Evolutionary conservation across 1,140 invertebrate species (phyloP), one percentile per base, ranked within the genome.

Genomic region (Zaprionus gabonicus): DNA sequence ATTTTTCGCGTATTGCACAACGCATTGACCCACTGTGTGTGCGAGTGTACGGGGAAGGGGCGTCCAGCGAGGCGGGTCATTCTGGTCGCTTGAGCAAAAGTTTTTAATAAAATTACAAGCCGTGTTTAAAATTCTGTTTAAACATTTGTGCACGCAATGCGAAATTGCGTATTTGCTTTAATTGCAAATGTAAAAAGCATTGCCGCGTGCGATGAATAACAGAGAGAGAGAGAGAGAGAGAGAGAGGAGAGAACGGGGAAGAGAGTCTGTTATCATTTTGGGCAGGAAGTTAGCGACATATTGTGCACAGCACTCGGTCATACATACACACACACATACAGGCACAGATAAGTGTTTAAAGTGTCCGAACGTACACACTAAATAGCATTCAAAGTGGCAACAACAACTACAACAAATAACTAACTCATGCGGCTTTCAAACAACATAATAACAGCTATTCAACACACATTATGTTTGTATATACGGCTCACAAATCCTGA

Each of bases 71-170:
- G 46, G 46, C 3, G 34, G 9, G 27, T 15, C 6, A 49, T 9
- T 46, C 27, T 70, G 56, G 56, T 41, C 56, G 57, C 25, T 25
- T 74, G 53, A 56, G 74, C 76, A 72, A 76, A 66, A 65, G 67
- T 66, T 85, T 85, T 85, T 79, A 82, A 86, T 82, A 87, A 82
- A 87, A 85, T 85, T 85, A 82, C 82, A 76, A 49, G n/a, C 49
- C 31, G 23, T 58, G 44, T 38, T 41, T 17, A 23, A 70, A 62
- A 73, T 60, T 70, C 55, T 71, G 69, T 53, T 84, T 81, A 80
- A 84, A 74, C 74, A 78, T 74, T 83, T 84, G 55, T 69, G 78
- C 65, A 67, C 49, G 64, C 65, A 56, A 51, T 69, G 72, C 68
- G 20, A 59, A 68, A 51, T 44, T 63, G 63, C 25, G 49, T 69